phyloP scores from a whole-genome alignment of 2,888 invertebrate genomes.

The Willowsia nigromaculata region DNA sequence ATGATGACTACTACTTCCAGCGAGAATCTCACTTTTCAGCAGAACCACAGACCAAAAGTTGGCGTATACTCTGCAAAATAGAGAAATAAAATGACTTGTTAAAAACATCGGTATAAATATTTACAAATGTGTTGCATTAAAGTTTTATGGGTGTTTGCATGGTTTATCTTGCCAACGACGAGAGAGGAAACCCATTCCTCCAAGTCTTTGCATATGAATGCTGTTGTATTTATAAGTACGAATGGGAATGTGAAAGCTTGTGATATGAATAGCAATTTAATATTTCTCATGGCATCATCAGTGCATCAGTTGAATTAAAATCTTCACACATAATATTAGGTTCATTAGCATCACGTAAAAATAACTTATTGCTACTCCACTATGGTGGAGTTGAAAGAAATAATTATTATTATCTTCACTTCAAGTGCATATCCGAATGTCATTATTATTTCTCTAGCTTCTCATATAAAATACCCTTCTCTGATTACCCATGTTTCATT shows the following conservation, averaged over 20 bases:
- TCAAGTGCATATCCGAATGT: slow-evolving; percentile 40
- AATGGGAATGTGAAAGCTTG: no score
- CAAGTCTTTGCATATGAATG: no score
- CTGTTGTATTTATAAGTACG: no score
- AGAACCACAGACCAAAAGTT: not conserved
- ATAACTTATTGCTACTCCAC: not conserved
- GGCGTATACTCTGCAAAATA: not conserved
- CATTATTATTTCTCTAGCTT: slow-evolving; percentile 11
- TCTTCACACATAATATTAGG: not conserved
- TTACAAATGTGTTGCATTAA: not conserved
- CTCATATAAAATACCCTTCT: not conserved
- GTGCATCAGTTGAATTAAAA: not conserved
- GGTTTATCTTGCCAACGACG: not conserved
- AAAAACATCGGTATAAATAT: not conserved
- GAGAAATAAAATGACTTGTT: not conserved
- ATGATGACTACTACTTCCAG: not conserved
- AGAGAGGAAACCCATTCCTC: not conserved
- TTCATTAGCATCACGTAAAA: not conserved
- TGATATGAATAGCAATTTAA: no score
- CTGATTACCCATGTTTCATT: not conserved
- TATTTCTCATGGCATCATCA: not conserved
- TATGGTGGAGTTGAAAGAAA: not conserved
- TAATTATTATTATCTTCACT: not conserved
- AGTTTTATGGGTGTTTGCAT: no score
- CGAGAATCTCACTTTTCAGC: not conserved